Percentiles rank a stretch among this genome's conserved stretches.
These are phyloP conservation scores for Drosophila baimaii DNA, from an alignment of 1,140 invertebrate species.

Conservation along the genomic window DNA sequence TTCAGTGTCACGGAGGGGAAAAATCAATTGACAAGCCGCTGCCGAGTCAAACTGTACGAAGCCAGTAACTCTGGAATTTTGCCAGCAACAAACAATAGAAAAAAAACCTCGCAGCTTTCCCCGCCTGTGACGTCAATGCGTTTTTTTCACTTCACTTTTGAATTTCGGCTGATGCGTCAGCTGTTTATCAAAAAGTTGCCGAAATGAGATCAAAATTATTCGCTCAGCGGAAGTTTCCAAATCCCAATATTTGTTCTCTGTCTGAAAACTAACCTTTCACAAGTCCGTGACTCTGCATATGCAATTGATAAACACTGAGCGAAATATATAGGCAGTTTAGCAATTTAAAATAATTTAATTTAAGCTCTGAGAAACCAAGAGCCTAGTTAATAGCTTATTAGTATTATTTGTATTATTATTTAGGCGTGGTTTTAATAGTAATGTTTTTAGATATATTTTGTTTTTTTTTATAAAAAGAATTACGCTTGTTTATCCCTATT, in stretches of 20 bases:
- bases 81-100: too few relatives aligned
- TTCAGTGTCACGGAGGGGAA: conserved; percentile 74
- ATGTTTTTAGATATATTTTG: too few relatives aligned
- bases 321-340: background rate
- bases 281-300: conserved; percentile 17
- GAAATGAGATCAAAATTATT: conserved; percentile 1
- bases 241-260: conserved; percentile 3
- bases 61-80: conserved; percentile 18
- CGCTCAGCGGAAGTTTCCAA: conserved; percentile 10
- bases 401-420: background rate
- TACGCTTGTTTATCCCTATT: too few relatives aligned
- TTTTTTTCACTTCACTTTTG: background rate
- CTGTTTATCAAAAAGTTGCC: conserved; percentile 7
- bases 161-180: conserved; percentile 17
- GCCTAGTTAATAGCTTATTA: background rate
- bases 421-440: too few relatives aligned
- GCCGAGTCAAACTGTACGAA: conserved; percentile 51
- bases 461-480: too few relatives aligned
- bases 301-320: conserved; percentile 2
- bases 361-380: background rate
- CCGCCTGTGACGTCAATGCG: conserved; percentile 43
- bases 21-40: conserved; percentile 63
- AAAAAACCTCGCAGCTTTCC: conserved; percentile 12
- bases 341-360: background rate
- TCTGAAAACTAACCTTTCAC: conserved; percentile 35